Evolutionary conservation across 2,888 invertebrate species (phyloP).

Genomic region (Resseliella maxima): DNA sequence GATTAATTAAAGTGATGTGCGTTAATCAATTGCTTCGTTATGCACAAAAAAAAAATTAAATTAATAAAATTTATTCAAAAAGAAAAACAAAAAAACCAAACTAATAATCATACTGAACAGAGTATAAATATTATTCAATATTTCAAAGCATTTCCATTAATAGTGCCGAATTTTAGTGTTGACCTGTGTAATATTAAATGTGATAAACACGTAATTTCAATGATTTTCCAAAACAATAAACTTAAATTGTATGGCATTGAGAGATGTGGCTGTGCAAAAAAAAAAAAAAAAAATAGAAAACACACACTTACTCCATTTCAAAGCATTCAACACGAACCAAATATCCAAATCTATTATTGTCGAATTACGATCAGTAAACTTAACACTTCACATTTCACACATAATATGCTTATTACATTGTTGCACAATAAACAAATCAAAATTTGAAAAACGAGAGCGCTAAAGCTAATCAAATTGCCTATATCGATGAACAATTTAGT

Average conservation of each 20-base stretch:
- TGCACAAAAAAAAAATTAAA: too few species aligned
- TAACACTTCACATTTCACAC: conserved; percentile 49
- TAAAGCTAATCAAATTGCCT: not conserved
- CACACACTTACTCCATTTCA: too few species aligned
- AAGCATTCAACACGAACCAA: not conserved
- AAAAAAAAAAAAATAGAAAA: not conserved
- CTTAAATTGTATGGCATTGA: not conserved
- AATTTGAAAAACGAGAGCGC: not conserved
- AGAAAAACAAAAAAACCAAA: too few species aligned
- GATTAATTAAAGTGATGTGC: too few species aligned
- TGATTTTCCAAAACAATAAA: conserved; percentile 3
- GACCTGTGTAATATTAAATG: too few species aligned
- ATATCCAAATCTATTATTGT: conserved; percentile 15
- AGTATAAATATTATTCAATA: too few species aligned
- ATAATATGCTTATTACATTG: conserved; percentile 51
- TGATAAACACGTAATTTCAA: not conserved
- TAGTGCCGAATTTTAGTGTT: not conserved
- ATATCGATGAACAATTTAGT: not conserved
- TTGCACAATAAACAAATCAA: conserved; percentile 51
- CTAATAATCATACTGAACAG: too few species aligned
- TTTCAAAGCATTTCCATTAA: too few species aligned
- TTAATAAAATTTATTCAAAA: too few species aligned
- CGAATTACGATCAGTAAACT: conserved; percentile 30
- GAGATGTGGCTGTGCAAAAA: not conserved
- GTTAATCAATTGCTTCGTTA: too few species aligned